Conservation (phyloP, 2,797 vertebrate species). For the Xenops minutus region DNA sequence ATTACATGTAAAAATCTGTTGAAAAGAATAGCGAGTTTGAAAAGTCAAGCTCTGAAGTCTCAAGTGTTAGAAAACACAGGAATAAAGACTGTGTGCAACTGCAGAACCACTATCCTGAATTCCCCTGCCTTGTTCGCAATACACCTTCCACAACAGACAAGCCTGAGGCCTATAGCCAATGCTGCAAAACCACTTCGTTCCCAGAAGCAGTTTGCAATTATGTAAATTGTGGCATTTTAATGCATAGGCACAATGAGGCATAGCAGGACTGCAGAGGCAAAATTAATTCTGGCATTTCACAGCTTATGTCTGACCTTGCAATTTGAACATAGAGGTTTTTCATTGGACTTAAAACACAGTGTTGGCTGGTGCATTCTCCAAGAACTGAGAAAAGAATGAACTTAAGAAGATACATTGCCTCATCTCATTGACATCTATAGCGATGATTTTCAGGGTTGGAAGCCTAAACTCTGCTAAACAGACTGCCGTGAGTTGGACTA, state of each 20-base stretch:
- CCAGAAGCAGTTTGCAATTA: background rate
- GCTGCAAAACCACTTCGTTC: background rate
- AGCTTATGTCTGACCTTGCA: background rate
- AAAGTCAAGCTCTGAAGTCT: background rate
- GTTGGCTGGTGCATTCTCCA: background rate
- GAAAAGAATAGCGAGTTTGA: background rate
- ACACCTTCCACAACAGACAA: background rate
- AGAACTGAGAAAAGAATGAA: background rate
- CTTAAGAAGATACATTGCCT: background rate
- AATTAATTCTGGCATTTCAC: conserved; percentile 17
- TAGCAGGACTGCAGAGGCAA: background rate
- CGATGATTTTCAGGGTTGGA: background rate
- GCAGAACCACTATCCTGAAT: background rate
- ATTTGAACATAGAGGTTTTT: background rate
- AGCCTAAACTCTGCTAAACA: background rate
- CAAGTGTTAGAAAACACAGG: background rate
- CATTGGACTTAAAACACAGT: background rate
- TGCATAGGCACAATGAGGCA: background rate
- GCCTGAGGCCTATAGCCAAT: background rate
- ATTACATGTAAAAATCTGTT: background rate
- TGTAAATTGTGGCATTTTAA: background rate
- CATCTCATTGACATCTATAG: background rate
- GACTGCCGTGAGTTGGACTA: background rate
- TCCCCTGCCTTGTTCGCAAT: background rate
- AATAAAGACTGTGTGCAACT: background rate